Conservation (phyloP, 2,113 vertebrate genomes). For the Ahaetulla prasina region DNA sequence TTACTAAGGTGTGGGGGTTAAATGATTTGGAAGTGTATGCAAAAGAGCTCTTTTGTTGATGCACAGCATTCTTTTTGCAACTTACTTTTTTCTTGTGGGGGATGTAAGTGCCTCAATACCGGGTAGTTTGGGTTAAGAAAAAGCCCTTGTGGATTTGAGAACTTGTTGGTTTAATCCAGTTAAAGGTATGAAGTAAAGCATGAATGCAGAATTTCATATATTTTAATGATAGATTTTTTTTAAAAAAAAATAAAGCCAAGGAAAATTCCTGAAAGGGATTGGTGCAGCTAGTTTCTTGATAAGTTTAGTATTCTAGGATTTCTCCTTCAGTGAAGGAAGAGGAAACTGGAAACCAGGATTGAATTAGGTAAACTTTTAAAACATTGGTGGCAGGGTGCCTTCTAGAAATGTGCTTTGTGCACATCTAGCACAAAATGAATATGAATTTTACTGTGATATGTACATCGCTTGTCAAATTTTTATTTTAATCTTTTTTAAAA, state of each 20-base stretch:
- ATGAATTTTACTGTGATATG: conserved; percentile 50
- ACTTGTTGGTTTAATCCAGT: background rate
- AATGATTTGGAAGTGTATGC: conserved; percentile 27
- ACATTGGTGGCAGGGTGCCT: conserved; percentile 60
- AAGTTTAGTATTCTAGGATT: conserved; percentile 30
- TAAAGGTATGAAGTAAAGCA: conserved; percentile 11
- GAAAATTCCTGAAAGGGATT: conserved; percentile 53
- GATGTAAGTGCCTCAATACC: conserved; percentile 26
- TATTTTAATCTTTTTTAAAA: conserved; percentile 59
- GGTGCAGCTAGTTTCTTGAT: conserved; percentile 28
- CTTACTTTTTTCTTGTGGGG: conserved; percentile 16
- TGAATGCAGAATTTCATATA: conserved; percentile 35
- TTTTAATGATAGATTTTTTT: conserved; percentile 34
- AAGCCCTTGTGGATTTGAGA: conserved; percentile 30
- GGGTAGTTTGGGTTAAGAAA: conserved; percentile 25
- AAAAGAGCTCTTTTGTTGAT: conserved; percentile 68
- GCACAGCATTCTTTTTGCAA: conserved; percentile 34
- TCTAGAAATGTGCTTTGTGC: conserved; percentile 52
- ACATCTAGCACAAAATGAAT: conserved; percentile 47
- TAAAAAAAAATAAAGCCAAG: background rate
- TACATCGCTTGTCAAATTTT: conserved; percentile 58
- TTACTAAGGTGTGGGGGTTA: background rate
- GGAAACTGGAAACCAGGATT: conserved; percentile 45
- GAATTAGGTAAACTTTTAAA: conserved; percentile 55
- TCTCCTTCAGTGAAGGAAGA: conserved; percentile 64